phyloP scores from a whole-genome alignment of 2,113 vertebrate species.

The Alectura lathami region DNA sequence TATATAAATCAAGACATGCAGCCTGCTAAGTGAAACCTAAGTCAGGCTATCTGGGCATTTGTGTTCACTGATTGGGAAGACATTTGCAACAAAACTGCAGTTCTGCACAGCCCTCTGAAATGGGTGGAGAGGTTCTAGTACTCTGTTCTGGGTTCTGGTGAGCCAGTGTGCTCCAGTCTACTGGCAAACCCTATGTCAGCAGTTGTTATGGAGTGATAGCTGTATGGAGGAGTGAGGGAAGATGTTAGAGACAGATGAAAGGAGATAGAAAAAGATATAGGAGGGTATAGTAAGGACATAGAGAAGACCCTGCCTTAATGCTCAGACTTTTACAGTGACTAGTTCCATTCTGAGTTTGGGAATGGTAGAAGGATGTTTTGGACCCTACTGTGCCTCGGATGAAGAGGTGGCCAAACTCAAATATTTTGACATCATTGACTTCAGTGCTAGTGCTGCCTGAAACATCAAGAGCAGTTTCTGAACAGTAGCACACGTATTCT shows the following conservation, averaged over 20 bases:
- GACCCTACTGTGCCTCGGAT: background rate
- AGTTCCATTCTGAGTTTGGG: background rate
- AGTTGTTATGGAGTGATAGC: background rate
- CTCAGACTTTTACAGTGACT: background rate
- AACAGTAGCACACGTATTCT: background rate
- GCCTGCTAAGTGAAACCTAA: background rate
- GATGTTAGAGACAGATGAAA: background rate
- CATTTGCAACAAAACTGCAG: background rate
- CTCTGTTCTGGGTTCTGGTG: background rate
- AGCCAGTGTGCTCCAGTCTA: background rate
- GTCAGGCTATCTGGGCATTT: accelerated
- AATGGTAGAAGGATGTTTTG: background rate
- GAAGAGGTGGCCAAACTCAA: background rate
- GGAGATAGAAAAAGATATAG: background rate
- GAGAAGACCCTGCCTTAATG: background rate
- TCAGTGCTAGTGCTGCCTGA: background rate
- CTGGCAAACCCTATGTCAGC: background rate
- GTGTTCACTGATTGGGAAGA: accelerated
- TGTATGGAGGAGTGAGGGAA: background rate
- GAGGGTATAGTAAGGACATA: background rate
- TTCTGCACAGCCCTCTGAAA: accelerated
- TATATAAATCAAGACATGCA: background rate
- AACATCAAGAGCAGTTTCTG: background rate
- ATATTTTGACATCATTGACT: background rate
- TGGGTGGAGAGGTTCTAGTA: background rate